Evolutionary conservation across 2,797 vertebrate genomes (phyloP), one percentile per base, ranked within the genome.

Genomic region (Coracias cyanogaster): DNA sequence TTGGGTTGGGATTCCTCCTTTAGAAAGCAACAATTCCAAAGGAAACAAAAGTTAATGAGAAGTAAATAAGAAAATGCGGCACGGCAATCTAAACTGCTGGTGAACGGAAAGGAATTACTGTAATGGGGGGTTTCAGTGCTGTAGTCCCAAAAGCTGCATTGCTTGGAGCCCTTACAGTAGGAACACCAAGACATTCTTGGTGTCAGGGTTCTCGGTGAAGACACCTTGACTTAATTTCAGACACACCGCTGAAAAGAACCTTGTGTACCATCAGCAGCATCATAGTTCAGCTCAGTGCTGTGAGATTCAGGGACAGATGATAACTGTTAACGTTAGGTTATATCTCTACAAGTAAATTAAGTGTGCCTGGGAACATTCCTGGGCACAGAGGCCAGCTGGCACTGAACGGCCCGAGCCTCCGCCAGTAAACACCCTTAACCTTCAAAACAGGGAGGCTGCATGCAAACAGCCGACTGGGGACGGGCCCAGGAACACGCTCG

Each of bases 291-390:
- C 72, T 41, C 57, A 6, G 4, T 4, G 20, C 67, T 31, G 62
- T 5, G 78, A 91, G 66, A 64, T 28, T 65, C 57, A 4, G 72
- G 79, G 72, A 69, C 86, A 90, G 79, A 81, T 72, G 89, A 92
- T 51, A 76, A 93, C 89, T 72, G 61, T 72, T 83, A 94, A 86
- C 90, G 33, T 78, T 2, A 78, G 85, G 33, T 83, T 78, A 3
- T 88, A 95, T 86, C 93, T 79, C 9, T 58, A 76, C 92, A 69
- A 92, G 82, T 48, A 86, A 95, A 93, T 84, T 51, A 92, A 95
- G 77, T 89, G 94, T 58, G 79, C 92, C 93, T 95, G 95, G 88
- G 95, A 96, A 97, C 93, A 95, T 97, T 97, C 90, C 90, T 95
- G 93, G 88, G 88, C 80, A 95, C 0, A 1, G 86, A 82, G 77